Evolutionary conservation across 2,113 vertebrate species (phyloP), one percentile per base, ranked within the genome.

Genomic region (Leucopsar rothschildi): DNA sequence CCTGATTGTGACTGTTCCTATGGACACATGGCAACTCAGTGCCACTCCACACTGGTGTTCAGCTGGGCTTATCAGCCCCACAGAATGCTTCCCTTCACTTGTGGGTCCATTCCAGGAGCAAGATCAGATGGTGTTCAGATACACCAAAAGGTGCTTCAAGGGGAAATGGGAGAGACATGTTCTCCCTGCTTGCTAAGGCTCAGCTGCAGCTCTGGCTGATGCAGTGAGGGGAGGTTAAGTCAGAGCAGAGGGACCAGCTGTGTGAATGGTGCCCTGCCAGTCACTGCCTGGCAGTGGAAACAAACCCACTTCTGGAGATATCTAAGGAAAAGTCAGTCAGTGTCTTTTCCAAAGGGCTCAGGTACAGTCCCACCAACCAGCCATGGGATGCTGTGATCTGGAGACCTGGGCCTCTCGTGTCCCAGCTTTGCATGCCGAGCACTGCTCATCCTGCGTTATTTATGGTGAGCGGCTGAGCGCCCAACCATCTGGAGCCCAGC

Each of bases 401-500:
- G 37, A 0, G 9, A 73, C 52, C 47, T 1, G 2, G 52, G 52
- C 39, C 22, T 24, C 60, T 52, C 0, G 1, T 25, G 89, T 66
- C 28, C 76, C 55, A 39, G 83, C 35, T 86, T 82, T 89, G 45
- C 57, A 73, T 56, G 56, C 86, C 71, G 28, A 95, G 25, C 83
- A 22, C 40, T 3, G 11, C 86, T 84, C 77, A 68, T 65, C 56
- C 83, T 65, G 44, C 1, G 3, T 92, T 95, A 96, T 95, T 95
- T 92, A 92, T 23, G 27, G 91, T 1, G 8, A 94, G 76, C 44
- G 57, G 89, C 94, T 93, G 86, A 89, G 86, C 13, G 81, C 86
- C 94, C 94, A 95, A 92, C 96, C 95, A 95, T 97, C 94, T 97
- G 96, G 95, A 96, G 89, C 77, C 55, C 96, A 87, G 69, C 96